Evolutionary conservation across 2,888 invertebrate genomes (phyloP), one percentile per base, ranked within the genome.

Genomic region (Cosmopolites sordidus): DNA sequence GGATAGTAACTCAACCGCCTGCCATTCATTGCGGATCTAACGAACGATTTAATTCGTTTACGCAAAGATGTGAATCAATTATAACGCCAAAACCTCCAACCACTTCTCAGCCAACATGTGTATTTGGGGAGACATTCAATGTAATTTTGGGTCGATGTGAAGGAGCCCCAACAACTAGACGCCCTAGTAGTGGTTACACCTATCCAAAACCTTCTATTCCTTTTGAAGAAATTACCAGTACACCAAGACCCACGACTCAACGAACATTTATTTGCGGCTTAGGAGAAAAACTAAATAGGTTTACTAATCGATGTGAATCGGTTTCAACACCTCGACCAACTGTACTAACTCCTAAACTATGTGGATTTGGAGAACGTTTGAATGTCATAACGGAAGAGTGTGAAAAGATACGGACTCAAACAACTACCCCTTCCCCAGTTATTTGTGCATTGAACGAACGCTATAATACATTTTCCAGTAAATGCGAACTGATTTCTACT

Each of bases 221-320:
- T 3, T 38, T 46, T 33, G 16, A 16, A 12, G 33, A 33, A 33
- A 5, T 4, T 33, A 4, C 33, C 11, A 12, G 15, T 12, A 40
- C 16, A 15, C 15, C 3, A 5, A 8, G n/a, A 16, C 4, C 40
- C 9, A 18, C 18, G 12, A 22, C 16, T 39, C 41, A 18, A 16
- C 40, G 5, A 16, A 4, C 40, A 16, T 4, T 40, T 16, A 16
- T 6, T 4, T 48, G 50, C 18, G 18, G 3, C 5, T 16, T 16
- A 11, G 51, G 51, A 29, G 22, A 17, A 6, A 33, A 14, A 16
- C 16, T 30, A 5, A 49, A 54, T 29, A 2, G 30, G 12, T 42
- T 47, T 16, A 55, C 54, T 16, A 30, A 40, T 29, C 41, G 40
- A 27, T 55, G 50, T 43, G 47, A 55, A 43, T 11, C 33, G 14